Evolutionary conservation across 2,113 vertebrate genomes (phyloP).

Genomic region (Pundamilia nyererei): DNA sequence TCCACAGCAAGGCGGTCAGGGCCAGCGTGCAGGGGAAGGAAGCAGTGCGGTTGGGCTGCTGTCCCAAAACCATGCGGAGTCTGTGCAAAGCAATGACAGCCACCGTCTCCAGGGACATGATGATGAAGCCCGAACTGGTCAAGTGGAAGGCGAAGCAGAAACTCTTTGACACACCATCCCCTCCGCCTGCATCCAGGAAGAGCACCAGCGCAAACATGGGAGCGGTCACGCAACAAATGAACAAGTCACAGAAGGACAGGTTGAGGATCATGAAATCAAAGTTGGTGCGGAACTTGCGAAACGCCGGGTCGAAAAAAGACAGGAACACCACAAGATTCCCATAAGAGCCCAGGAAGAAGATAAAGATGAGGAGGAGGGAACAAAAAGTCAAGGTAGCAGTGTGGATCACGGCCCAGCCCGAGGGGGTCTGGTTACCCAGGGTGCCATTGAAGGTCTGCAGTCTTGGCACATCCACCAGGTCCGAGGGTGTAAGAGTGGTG

Average conservation of each 20-base stretch:
- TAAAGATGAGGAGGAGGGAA: slow-evolving; percentile 79
- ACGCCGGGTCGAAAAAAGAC: slow-evolving; percentile 92
- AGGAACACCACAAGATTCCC: slow-evolving; percentile 93
- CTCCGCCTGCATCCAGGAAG: slow-evolving; percentile 76
- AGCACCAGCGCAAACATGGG: slow-evolving; percentile 90
- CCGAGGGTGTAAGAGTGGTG: slow-evolving; percentile 69
- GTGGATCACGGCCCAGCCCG: slow-evolving; percentile 76
- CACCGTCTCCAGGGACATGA: slow-evolving; percentile 95
- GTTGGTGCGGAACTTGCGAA: slow-evolving; percentile 93
- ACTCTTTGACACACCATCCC: slow-evolving; percentile 73
- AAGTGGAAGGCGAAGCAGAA: slow-evolving; percentile 95
- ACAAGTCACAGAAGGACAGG: slow-evolving; percentile 93
- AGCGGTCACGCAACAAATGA: slow-evolving; percentile 87
- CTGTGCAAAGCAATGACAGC: slow-evolving; percentile 91
- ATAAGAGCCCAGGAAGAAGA: slow-evolving; percentile 92
- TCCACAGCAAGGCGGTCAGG: slow-evolving; percentile 86
- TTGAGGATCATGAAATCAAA: slow-evolving; percentile 98
- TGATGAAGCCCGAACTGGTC: slow-evolving; percentile 88
- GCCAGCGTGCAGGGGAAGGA: slow-evolving; percentile 85
- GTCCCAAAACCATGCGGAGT: slow-evolving; percentile 89
- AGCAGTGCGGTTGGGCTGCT: slow-evolving; percentile 80
- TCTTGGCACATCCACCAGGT: slow-evolving; percentile 61
- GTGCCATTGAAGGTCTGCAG: slow-evolving; percentile 62
- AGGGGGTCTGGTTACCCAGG: slow-evolving; percentile 19
- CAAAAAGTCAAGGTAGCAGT: slow-evolving; percentile 83